Base-by-base conservation (phyloP, 2,797 vertebrate species). In the Nothura maculosa region DNA sequence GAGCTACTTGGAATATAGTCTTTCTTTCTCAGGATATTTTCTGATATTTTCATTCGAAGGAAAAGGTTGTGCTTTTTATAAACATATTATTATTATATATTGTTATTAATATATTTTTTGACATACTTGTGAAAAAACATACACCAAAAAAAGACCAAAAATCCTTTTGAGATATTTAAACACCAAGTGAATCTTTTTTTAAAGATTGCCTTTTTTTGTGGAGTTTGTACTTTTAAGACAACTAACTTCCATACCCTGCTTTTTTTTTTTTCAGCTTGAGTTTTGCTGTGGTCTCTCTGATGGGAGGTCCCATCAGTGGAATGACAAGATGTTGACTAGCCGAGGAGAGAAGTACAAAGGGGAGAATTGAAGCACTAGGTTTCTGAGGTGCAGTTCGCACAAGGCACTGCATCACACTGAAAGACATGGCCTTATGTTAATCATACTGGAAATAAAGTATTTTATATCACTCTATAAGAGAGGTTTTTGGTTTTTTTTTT, bases 111-210 rank as follows among this genome's bases (percentile, higher is more conserved):
- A 40, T 16, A 25, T 4, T 55, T 62, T 2, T 5, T 1, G 34
- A 7, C 32, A 3, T 3, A 1, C 1, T 3, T 63, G 3, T 60
- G 3, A 19, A 67, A 64, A 34, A 62, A 6, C 5, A 38, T 42
- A 30, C 14, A 2, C 47, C 47, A 69, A 85, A 67, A 70, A 38
- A 9, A 4, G 6, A 45, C 30, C 0, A 75, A 45, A 73, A 40
- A 5, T 32, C 8, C 1, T 60, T 80, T 67, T 74, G n/a, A 85
- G 69, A 36, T 21, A 28, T 4, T 25, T 34, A 38, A 80, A 48
- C 2, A 45, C 0, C 2, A 19, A 16, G 17, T 32, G 18, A 13
- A 30, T 58, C 75, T 34, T 66, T 52, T 54, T 72, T 91, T 69
- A 45, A 82, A 61, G 34, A 12, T 45, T 70, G 25, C 3, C 1